Conservation (phyloP, 1,140 invertebrate genomes). For the Nasonia longicornis region DNA sequence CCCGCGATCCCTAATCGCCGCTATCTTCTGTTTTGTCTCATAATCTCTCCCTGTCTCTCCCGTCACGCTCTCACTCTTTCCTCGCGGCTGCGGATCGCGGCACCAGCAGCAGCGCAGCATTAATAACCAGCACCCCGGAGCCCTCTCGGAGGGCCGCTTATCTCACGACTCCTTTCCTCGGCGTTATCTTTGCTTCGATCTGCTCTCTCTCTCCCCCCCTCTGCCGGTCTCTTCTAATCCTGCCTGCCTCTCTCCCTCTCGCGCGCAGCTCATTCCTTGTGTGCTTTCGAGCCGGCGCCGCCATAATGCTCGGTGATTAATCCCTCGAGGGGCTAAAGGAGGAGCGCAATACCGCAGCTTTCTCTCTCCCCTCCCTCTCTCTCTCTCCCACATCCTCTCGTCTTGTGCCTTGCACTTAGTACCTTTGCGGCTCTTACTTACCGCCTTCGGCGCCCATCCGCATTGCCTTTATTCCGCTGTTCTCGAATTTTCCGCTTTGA, state of each 20-base stretch:
- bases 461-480: constrained; percentile 12
- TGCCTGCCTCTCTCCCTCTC: not conserved
- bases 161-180: constrained; percentile 9
- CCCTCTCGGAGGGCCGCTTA: constrained; percentile 20
- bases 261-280: constrained; percentile 48
- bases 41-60: not conserved
- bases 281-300: constrained; percentile 59
- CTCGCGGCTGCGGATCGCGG: not conserved
- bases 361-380: constrained; percentile 13
- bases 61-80: not conserved
- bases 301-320: constrained; percentile 66
- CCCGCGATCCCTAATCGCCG: not conserved
- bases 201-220: not conserved
- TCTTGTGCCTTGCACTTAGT: not conserved
- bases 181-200: constrained; percentile 29
- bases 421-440: not conserved
- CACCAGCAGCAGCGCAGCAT: not conserved
- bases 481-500: constrained; percentile 13
- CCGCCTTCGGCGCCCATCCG: constrained; percentile 24
- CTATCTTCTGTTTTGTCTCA: constrained; percentile 13
- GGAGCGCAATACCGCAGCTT: constrained; percentile 52
- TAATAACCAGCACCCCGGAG: constrained; percentile 26
- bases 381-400: constrained; percentile 14
- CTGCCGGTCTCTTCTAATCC: not conserved
- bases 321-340: constrained; percentile 54